Conservation (phyloP, 2,888 invertebrate species). For the Nemotelus pantherinus region DNA sequence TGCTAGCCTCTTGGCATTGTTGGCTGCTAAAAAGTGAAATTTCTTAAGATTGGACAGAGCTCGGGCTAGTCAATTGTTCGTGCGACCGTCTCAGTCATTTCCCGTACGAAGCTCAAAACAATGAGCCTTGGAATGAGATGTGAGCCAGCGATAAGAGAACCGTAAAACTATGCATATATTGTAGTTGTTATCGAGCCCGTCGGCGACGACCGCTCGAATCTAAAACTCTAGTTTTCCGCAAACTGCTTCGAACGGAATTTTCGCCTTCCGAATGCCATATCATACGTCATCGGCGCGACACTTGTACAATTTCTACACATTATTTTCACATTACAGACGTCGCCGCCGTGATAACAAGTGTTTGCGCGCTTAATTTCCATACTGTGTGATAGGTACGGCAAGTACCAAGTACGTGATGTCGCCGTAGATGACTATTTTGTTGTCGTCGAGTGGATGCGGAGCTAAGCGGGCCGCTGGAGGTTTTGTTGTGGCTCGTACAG, state of each 20-base stretch:
- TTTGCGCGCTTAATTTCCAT: slow-evolving; percentile 36
- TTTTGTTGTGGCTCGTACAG: too few relatives aligned
- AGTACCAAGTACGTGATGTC: slow-evolving; percentile 34
- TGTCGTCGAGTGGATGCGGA: not conserved
- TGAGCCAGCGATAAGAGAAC: slow-evolving; percentile 26
- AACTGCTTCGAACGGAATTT: too few relatives aligned
- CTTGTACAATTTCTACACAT: slow-evolving; percentile 15
- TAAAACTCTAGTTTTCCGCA: too few relatives aligned
- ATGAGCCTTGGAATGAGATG: not conserved
- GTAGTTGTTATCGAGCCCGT: slow-evolving; percentile 19
- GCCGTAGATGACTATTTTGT: slow-evolving; percentile 12
- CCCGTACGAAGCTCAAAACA: slow-evolving; percentile 1
- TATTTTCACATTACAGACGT: slow-evolving; percentile 33
- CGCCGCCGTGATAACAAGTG: slow-evolving; percentile 32
- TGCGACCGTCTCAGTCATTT: slow-evolving; percentile 1
- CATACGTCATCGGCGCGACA: not conserved
- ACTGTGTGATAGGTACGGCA: not conserved
- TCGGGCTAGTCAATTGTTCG: slow-evolving; percentile 20
- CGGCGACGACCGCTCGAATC: not conserved
- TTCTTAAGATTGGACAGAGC: not conserved
- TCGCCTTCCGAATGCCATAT: not conserved
- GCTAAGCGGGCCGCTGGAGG: not conserved
- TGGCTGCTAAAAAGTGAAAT: slow-evolving; percentile 25
- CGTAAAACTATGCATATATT: slow-evolving; percentile 31
- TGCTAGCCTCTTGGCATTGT: slow-evolving; percentile 6